These are phyloP conservation scores for Smutsia gigantea DNA, from an alignment of 2,797 vertebrate species.

Conservation along the genomic window DNA sequence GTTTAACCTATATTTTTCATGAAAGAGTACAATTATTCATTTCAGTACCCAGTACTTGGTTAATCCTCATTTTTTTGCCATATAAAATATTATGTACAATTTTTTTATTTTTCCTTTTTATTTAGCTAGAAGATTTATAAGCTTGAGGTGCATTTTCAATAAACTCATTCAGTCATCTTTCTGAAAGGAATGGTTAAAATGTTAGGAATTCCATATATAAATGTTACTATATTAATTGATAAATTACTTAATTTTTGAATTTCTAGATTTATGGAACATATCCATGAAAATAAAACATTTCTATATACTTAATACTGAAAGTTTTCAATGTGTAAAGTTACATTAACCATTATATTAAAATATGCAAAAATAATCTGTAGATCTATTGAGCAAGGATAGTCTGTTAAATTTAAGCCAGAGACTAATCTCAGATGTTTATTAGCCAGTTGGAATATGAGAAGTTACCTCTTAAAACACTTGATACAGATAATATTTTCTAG, in stretches of 20 bases:
- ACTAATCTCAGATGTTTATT: not conserved
- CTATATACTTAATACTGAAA: not conserved
- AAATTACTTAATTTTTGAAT: not conserved
- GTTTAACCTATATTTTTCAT: not conserved
- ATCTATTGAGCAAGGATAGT: not conserved
- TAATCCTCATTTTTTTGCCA: slow-evolving; percentile 9
- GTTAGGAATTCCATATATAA: slow-evolving; percentile 17
- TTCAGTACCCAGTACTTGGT: not conserved
- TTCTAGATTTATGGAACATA: not conserved
- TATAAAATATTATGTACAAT: slow-evolving; percentile 1
- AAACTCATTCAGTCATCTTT: not conserved
- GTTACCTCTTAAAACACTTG: slow-evolving; percentile 24
- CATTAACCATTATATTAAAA: not conserved
- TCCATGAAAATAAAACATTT: slow-evolving; percentile 24
- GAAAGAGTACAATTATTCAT: not conserved
- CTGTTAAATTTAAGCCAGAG: slow-evolving; percentile 51
- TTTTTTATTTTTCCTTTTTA: not conserved
- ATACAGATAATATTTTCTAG: not conserved
- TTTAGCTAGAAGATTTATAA: not conserved
- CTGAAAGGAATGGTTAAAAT: slow-evolving; percentile 41
- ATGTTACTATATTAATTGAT: not conserved
- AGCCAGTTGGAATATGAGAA: slow-evolving; percentile 26
- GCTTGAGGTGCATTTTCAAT: not conserved
- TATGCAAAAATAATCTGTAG: not conserved
- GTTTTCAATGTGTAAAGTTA: slow-evolving; percentile 41